Conservation (phyloP, 2,113 vertebrate genomes). For the Ammodytes marinus region DNA sequence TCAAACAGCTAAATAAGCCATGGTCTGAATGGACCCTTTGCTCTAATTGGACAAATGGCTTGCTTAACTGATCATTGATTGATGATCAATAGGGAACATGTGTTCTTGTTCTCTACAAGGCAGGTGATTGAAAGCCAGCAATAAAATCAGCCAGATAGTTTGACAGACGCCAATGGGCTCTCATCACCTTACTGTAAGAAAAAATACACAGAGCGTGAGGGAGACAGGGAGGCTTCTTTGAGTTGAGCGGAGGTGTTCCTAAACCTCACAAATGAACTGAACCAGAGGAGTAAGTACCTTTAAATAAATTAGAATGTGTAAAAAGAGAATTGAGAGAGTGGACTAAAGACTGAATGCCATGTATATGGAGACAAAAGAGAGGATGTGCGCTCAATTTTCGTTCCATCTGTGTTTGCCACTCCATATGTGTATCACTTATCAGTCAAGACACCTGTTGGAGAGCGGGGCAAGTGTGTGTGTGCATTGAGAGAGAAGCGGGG, state of each 20-base stretch:
- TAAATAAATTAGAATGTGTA: slow-evolving; percentile 4
- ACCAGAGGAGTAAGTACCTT: slow-evolving; percentile 18
- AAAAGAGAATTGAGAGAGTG: slow-evolving; percentile 5
- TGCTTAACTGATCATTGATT: slow-evolving; percentile 89
- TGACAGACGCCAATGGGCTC: slow-evolving; percentile 76
- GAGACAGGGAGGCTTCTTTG: neutral
- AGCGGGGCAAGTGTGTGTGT: slow-evolving; percentile 46
- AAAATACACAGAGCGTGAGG: neutral
- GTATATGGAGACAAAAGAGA: slow-evolving; percentile 45
- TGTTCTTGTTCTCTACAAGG: slow-evolving; percentile 82
- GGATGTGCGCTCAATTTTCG: slow-evolving; percentile 39
- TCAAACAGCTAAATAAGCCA: slow-evolving; percentile 82
- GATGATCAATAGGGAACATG: slow-evolving; percentile 84
- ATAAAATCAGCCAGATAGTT: slow-evolving; percentile 83
- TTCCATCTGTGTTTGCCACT: slow-evolving; percentile 34
- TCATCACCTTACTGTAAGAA: slow-evolving; percentile 54
- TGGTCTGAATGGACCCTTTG: slow-evolving; percentile 68
- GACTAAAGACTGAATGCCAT: slow-evolving; percentile 22
- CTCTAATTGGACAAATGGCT: slow-evolving; percentile 87
- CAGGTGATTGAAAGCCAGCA: slow-evolving; percentile 83
- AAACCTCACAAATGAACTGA: slow-evolving; percentile 16
- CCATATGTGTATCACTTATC: slow-evolving; percentile 65
- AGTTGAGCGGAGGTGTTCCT: slow-evolving; percentile 12
- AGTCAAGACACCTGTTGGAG: slow-evolving; percentile 78
- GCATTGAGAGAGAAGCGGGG: neutral